phyloP scores from a whole-genome alignment of 1,140 invertebrate species.

The Drosophila sproati region DNA sequence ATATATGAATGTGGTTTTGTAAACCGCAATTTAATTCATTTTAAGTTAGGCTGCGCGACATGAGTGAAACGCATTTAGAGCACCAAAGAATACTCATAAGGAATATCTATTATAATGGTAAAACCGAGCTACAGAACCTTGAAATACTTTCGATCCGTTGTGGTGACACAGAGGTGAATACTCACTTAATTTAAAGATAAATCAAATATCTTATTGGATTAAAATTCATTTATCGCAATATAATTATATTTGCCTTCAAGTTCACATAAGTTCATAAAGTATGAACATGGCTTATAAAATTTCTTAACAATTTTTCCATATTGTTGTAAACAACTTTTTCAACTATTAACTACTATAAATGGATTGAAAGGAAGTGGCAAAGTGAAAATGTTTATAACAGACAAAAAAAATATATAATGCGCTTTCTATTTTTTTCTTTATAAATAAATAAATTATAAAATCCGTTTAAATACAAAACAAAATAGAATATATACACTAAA shows the following conservation, averaged over 20 bases:
- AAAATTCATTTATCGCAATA: too few species aligned
- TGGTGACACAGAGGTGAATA: slow-evolving; percentile 66
- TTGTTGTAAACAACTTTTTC: too few species aligned
- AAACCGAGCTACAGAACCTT: slow-evolving; percentile 63
- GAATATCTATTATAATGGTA: slow-evolving; percentile 47
- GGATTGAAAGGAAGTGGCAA: too few species aligned
- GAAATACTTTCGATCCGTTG: slow-evolving; percentile 61
- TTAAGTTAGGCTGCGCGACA: slow-evolving; percentile 2
- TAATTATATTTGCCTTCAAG: neutral
- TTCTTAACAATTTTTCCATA: neutral
- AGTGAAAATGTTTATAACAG: too few species aligned
- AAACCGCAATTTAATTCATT: slow-evolving; percentile 9
- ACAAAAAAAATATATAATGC: too few species aligned
- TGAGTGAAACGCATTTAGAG: slow-evolving; percentile 13
- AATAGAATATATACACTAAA: too few species aligned
- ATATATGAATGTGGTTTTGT: neutral
- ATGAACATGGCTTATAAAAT: neutral
- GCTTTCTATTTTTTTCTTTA: too few species aligned
- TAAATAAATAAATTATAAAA: too few species aligned
- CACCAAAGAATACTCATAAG: neutral
- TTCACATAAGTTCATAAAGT: neutral
- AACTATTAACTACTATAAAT: too few species aligned
- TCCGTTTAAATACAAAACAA: too few species aligned
- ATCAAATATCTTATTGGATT: neutral
- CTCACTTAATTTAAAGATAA: neutral